phyloP scores from a whole-genome alignment of 2,113 vertebrate species.

The Aptenodytes patagonicus region DNA sequence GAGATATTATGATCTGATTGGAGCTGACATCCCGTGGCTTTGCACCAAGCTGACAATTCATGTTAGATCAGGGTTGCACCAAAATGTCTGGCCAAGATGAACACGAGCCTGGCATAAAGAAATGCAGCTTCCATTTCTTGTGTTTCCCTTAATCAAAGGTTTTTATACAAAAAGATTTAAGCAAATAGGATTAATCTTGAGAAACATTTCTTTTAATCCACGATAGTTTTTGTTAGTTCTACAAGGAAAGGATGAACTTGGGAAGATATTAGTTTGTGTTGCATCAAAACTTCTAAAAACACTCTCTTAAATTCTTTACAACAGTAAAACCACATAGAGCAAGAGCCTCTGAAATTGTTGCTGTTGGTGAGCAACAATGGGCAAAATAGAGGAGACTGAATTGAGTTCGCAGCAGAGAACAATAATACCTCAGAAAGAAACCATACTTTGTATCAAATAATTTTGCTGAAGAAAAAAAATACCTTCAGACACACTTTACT shows the following conservation, averaged over 20 bases:
- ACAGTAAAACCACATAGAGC: background rate
- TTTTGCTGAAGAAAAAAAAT: background rate
- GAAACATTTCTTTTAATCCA: background rate
- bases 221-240: background rate
- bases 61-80: background rate
- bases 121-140: background rate
- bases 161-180: background rate
- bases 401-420: background rate
- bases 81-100: background rate
- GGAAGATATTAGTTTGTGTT: background rate
- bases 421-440: background rate
- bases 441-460: background rate
- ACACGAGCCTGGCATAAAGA: background rate
- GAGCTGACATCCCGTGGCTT: background rate
- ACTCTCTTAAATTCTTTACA: background rate
- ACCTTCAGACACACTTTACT: background rate
- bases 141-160: background rate
- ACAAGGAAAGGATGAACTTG: background rate
- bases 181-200: constrained; percentile 5
- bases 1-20: background rate
- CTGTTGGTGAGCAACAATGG: background rate
- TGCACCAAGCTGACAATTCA: constrained; percentile 21
- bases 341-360: background rate
- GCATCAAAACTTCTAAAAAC: background rate
- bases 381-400: background rate